phyloP scores from a whole-genome alignment of 2,113 vertebrate genomes.

The Ailuropoda melanoleuca region DNA sequence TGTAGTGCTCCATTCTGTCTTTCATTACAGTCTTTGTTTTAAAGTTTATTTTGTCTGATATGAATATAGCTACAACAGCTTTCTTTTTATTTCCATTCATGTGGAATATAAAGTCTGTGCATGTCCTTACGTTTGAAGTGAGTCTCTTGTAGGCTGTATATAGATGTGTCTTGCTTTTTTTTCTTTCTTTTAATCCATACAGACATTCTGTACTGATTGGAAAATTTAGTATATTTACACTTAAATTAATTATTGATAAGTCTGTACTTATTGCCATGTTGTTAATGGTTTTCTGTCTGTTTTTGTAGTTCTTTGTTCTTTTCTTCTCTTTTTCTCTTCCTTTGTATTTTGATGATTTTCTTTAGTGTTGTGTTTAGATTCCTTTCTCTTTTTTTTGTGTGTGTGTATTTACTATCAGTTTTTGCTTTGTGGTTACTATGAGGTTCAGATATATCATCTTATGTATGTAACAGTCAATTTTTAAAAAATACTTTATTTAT shows the following conservation, averaged over 20 bases:
- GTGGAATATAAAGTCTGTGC: neutral
- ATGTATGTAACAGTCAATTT: neutral
- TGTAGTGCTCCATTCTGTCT: neutral
- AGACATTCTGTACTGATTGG: neutral
- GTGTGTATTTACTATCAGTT: neutral
- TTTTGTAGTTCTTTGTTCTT: neutral
- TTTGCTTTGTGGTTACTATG: neutral
- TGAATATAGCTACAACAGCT: neutral
- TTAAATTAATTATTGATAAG: too few species aligned
- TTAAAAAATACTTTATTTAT: too few species aligned
- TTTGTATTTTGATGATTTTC: neutral
- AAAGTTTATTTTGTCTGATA: neutral
- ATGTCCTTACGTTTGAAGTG: neutral
- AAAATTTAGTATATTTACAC: too few species aligned
- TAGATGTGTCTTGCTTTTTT: too few species aligned
- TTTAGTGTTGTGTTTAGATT: neutral
- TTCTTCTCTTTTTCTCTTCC: neutral
- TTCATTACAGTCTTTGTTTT: neutral
- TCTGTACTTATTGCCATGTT: neutral
- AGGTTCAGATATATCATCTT: neutral
- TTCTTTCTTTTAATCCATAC: neutral
- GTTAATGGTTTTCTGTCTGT: neutral
- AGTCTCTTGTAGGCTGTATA: neutral
- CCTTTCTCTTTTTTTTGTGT: neutral
- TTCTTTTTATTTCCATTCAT: neutral